These are phyloP conservation scores for Lampris incognitus DNA, from an alignment of 2,113 vertebrate species.

Conservation along the genomic window DNA sequence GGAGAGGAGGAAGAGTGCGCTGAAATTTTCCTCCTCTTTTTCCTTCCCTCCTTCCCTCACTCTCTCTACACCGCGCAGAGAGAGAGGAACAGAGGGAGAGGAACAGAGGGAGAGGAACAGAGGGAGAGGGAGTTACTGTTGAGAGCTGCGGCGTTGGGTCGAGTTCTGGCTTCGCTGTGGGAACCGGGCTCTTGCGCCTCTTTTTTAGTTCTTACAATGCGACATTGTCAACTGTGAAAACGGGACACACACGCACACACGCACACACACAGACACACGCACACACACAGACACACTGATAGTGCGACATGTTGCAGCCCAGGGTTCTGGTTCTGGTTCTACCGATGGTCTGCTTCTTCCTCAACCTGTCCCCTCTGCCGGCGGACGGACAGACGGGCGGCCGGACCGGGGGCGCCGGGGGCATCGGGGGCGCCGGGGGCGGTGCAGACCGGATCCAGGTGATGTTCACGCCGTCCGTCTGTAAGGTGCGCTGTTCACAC, in stretches of 20 bases:
- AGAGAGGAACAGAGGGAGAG: constrained; percentile 5
- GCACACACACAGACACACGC: constrained; percentile 11
- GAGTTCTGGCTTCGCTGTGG: not conserved
- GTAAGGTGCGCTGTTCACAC: constrained; percentile 89
- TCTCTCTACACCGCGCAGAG: constrained; percentile 25
- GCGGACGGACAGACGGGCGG: constrained; percentile 79
- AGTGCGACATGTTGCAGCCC: constrained; percentile 66
- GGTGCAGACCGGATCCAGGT: constrained; percentile 87
- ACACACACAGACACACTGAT: constrained; percentile 10
- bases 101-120: constrained; percentile 4
- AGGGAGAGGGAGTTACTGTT: not conserved
- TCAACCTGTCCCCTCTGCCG: constrained; percentile 56
- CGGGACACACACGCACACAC: constrained; percentile 24
- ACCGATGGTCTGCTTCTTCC: constrained; percentile 51
- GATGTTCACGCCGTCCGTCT: constrained; percentile 95
- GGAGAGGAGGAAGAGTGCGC: constrained; percentile 20
- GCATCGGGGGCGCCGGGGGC: constrained; percentile 19
- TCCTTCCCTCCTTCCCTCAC: constrained; percentile 40
- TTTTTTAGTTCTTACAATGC: not conserved
- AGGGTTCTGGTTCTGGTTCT: constrained; percentile 59
- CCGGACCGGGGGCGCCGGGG: constrained; percentile 6
- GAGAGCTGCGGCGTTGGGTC: not conserved
- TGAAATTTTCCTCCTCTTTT: constrained; percentile 46
- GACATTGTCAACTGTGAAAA: not conserved
- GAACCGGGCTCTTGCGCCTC: not conserved